Conservation (phyloP, 2,888 invertebrate genomes). For the Lasioglossum figueresi region DNA sequence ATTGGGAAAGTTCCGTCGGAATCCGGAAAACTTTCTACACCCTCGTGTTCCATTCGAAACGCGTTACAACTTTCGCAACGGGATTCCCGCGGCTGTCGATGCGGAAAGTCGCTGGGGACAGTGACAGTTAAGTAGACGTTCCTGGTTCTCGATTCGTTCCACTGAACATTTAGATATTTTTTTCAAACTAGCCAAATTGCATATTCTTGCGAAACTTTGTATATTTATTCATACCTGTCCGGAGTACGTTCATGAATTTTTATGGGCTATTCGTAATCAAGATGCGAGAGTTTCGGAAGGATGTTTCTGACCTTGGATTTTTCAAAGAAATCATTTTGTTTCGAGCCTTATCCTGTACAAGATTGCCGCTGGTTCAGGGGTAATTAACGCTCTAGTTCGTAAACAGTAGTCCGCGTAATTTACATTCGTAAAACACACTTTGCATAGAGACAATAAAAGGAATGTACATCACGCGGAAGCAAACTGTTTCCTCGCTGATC, state of each 20-base stretch:
- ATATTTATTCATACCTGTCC: not conserved
- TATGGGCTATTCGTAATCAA: not conserved
- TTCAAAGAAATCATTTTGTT: too few species aligned
- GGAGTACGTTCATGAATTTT: not conserved
- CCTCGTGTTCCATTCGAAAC: constrained; percentile 6
- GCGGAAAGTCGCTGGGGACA: not conserved
- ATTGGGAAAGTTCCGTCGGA: constrained; percentile 37
- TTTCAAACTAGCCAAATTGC: not conserved
- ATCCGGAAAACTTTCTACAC: constrained; percentile 10
- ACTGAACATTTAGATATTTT: not conserved
- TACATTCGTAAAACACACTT: too few species aligned
- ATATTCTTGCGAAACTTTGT: not conserved
- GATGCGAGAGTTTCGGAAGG: not conserved
- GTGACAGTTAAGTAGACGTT: not conserved
- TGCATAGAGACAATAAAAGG: too few species aligned
- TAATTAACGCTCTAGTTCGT: too few species aligned
- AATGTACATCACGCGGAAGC: too few species aligned
- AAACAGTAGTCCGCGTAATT: too few species aligned
- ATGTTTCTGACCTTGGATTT: not conserved
- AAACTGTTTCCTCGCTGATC: not conserved
- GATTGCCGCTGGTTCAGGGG: too few species aligned
- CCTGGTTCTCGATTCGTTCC: not conserved
- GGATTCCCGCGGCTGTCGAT: not conserved
- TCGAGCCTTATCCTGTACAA: too few species aligned
- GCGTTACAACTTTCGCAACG: constrained; percentile 1